Evolutionary conservation across 1,140 invertebrate genomes (phyloP), one percentile per base, ranked within the genome.

Genomic region (Sitobion miscanthi): DNA sequence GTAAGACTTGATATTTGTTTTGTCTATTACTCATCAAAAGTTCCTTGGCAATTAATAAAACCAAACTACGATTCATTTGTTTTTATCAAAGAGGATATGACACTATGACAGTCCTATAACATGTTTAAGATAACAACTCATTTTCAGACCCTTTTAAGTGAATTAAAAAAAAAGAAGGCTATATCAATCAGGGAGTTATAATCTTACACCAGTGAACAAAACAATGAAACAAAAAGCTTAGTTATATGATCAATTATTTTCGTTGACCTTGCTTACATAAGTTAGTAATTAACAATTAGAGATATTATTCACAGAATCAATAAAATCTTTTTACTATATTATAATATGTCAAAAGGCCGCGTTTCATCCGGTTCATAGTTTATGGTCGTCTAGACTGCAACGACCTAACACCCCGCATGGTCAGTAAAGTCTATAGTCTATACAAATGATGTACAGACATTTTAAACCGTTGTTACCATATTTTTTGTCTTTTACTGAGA

Each of bases 171-270:
- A 93, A 93, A 85, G 91, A 93, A 93, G 91, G 91, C 91, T 93
- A 93, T 93, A 93, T 93, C 91, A 93, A 93, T 93, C 91, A 93
- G 91, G 47, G 91, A 93, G 25, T 86, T 21, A 93, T 57, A 93
- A 86, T 93, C 49, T 85, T 45, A 21, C 1, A 11, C 11, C 35
- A 57, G 35, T 42, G 35, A 85, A 49, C 35, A 85, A 92, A 82
- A 77, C 69, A 92, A 83, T 25, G 47, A 86, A 69, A 42, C 25
- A 86, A 93, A 86, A 93, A 93, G 23, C 91, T 93, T 91, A 38
- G 45, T 88, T 38, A 35, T 62, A 69, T 20, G 38, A 25, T 91
- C 21, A 92, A 83, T 83, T 49, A 92, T 86, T 52, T n/a, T n/a
- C 5, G 54, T 85, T n/a, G 82, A 86, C 91, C 91, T 93, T 86